Conservation (phyloP, 2,797 vertebrate genomes). For the Sebastes oblongus region DNA sequence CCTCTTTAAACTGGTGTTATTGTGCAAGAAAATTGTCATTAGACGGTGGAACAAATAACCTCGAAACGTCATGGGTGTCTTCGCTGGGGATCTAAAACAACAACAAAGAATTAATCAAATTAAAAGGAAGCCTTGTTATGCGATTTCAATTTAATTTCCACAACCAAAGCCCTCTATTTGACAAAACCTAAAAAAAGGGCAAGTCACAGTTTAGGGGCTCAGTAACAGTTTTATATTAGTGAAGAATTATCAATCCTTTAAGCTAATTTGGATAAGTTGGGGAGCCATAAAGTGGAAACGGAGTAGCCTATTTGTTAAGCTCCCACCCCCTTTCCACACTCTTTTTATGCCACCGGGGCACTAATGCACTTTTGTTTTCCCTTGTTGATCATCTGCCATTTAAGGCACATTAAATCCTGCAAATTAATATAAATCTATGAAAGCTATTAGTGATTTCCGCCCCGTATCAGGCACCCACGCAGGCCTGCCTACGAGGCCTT, state of each 20-base stretch:
- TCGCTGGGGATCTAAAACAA: constrained; percentile 83
- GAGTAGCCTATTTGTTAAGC: constrained; percentile 82
- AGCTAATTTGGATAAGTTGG: constrained; percentile 89
- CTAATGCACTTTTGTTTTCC: constrained; percentile 85
- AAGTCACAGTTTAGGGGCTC: constrained; percentile 86
- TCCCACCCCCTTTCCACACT: constrained; percentile 79
- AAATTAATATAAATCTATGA: constrained; percentile 85
- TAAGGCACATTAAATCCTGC: constrained; percentile 81
- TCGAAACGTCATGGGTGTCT: constrained; percentile 86
- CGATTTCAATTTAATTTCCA: constrained; percentile 89
- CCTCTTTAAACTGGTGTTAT: constrained; percentile 83
- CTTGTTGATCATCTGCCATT: constrained; percentile 84
- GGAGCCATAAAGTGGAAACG: constrained; percentile 83
- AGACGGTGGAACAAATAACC: constrained; percentile 90
- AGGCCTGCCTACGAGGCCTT: constrained; percentile 31
- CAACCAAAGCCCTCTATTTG: constrained; percentile 84
- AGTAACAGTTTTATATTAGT: constrained; percentile 88
- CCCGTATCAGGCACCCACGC: constrained; percentile 50
- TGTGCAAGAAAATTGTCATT: constrained; percentile 89
- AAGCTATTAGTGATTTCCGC: constrained; percentile 75
- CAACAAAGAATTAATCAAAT: constrained; percentile 91
- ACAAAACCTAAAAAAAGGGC: constrained; percentile 82
- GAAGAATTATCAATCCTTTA: constrained; percentile 90
- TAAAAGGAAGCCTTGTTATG: constrained; percentile 87
- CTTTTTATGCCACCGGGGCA: constrained; percentile 79